Conservation (phyloP, 2,888 invertebrate species). For the Scaptomyza polygonia region DNA sequence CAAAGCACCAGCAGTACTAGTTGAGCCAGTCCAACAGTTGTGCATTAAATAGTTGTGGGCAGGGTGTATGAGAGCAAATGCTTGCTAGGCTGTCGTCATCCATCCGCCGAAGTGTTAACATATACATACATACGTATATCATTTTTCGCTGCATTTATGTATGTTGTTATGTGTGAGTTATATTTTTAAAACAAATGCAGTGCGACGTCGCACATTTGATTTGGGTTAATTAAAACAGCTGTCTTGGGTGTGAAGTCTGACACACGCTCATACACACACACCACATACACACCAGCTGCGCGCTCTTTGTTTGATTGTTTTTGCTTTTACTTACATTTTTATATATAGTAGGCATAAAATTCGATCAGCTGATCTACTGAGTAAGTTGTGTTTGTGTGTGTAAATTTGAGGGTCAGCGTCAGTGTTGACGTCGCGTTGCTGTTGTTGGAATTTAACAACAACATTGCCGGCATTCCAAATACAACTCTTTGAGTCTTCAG, state of each 20-base stretch:
- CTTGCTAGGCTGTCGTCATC: conserved; percentile 22
- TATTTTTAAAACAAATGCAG: conserved; percentile 47
- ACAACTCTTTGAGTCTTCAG: conserved; percentile 8
- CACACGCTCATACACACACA: conserved; percentile 29
- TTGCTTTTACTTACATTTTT: conserved; percentile 42
- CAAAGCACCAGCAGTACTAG: conserved; percentile 21
- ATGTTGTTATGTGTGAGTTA: background rate
- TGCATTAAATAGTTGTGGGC: background rate
- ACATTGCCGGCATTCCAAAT: conserved; percentile 44
- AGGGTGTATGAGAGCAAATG: conserved; percentile 19
- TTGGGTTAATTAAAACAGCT: conserved; percentile 78
- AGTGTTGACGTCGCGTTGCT: conserved; percentile 39
- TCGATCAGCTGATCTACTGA: conserved; percentile 69
- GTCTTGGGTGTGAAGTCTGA: conserved; percentile 55
- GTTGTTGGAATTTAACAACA: conserved; percentile 43
- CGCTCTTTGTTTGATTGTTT: conserved; percentile 16
- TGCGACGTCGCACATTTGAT: conserved; percentile 37
- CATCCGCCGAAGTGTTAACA: conserved; percentile 21
- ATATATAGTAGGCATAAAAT: conserved; percentile 62
- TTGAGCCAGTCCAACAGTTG: conserved; percentile 11
- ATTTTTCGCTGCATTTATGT: conserved; percentile 32
- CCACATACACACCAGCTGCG: conserved; percentile 24
- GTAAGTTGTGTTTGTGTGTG: conserved; percentile 3
- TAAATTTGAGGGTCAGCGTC: conserved; percentile 68
- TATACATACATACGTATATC: conserved; percentile 17